Evolutionary conservation across 2,113 vertebrate genomes (phyloP), one percentile per base, ranked within the genome.

Genomic region (Diglossa brunneiventris): DNA sequence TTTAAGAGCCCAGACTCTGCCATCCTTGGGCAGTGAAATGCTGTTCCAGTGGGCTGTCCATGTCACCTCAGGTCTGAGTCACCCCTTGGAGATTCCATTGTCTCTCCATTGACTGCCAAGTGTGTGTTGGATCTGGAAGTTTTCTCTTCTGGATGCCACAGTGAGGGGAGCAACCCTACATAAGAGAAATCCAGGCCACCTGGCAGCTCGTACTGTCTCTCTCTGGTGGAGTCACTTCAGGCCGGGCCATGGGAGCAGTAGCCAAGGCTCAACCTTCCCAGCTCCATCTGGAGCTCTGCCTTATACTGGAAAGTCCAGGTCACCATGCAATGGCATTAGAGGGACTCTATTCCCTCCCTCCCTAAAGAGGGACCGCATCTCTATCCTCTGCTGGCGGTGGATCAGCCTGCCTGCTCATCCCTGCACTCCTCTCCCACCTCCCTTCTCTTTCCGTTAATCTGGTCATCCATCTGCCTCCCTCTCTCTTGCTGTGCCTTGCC

Each of bases 401-500:
- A 89, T 87, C 66, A 59, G 42, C 82, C 87, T 39, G 76, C 68
- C 33, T 75, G 75, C 79, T 90, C 52, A 67, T 95, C 76, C 24
- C 10, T 86, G 81, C 15, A 0, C 59, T 90, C 13, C 81, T 96
- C 88, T 83, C 82, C 52, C 47, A 63, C 61, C 72, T 82, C 33
- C 50, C 47, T 85, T 92, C 86, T 59, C 90, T 69, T 46, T 59
- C 87, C 15, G 49, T 66, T 84, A 93, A 90, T 96, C 93, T 84
- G 79, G 87, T 68, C 46, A 2, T 96, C 83, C 89, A 91, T 96
- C 95, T 86, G 74, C 83, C 70, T 96, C 42, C 89, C 9, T 7
- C 35, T 83, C 78, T 95, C 89, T 55, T 13, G 19, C 81, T 94
- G 88, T 12, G 22, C 90, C 47, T 91, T 88, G 90, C 95, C 96